Evolutionary conservation across 1,140 invertebrate species (phyloP), one percentile per base, ranked within the genome.

Genomic region (Drosophila melanica): DNA sequence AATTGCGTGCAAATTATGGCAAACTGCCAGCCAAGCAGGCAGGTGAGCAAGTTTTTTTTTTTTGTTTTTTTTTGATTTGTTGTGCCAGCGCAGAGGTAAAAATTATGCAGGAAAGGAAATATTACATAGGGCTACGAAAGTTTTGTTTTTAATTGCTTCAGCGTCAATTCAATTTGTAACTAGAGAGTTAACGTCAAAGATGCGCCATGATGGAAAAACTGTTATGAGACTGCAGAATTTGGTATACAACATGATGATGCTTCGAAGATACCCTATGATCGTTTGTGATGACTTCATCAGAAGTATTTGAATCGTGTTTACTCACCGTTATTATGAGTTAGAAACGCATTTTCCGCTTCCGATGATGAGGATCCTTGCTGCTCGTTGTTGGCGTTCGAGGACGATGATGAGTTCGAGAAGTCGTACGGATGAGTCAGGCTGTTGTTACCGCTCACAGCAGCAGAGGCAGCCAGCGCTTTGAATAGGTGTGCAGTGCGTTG

Each of bases 281-380:
- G 7, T 27, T 27, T 27, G 27, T 27, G 14, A 14, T 3, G 16
- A 7, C 4, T 6, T 42, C 7, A n/a, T 42, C 39, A 4, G 12
- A 35, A 35, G 8, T 8, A 16, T 42, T 33, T 18, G 18, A 20
- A 18, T 18, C 1, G 4, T 41, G 3, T 62, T 45, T 11, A 66
- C 82, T 84, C 10, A 87, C 84, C 84, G 73, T 87, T 87, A 89
- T 87, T 91, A 90, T 91, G 90, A 90, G 85, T 84, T 86, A 90
- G 53, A 77, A 91, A 91, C 20, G 90, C 77, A 55, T 86, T 91
- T 7, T 91, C 90, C 4, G 90, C 85, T 70, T 91, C 90, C 23
- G 81, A 90, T 30, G 82, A 82, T 11, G 87, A 87, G 54, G 84
- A 89, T 81, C 74, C 85, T 63, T 82, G 90, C n/a, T 81, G 85